Percentiles rank a stretch among this genome's conserved stretches.
Evolutionary conservation across 2,113 vertebrate species (phyloP).

Genomic region (Labeo catla): DNA sequence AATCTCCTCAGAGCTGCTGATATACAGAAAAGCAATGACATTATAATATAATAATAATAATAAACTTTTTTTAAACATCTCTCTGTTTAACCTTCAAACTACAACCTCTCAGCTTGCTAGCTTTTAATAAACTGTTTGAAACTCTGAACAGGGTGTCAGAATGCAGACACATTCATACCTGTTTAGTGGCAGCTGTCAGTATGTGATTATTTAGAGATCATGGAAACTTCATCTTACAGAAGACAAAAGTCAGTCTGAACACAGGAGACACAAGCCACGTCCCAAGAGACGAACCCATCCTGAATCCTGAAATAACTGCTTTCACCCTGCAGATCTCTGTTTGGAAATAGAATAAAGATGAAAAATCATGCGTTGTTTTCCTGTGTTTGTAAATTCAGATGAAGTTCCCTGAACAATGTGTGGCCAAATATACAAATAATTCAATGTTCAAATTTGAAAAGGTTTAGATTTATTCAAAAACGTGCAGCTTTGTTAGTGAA

Average conservation of each 20-base stretch:
- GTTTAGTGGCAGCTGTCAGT: neutral
- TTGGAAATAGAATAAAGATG: neutral
- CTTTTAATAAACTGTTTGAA: too few species aligned
- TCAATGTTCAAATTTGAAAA: neutral
- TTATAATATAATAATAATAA: too few species aligned
- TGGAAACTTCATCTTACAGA: neutral
- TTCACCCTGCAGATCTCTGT: neutral
- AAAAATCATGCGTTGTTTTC: neutral
- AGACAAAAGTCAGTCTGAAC: neutral
- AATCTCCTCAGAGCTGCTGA: neutral
- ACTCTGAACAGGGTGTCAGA: too few species aligned
- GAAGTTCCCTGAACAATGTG: neutral
- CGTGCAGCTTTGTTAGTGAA: neutral
- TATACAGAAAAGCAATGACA: neutral
- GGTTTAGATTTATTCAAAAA: neutral
- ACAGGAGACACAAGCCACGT: neutral
- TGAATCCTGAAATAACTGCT: conserved; percentile 1
- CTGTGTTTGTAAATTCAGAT: neutral
- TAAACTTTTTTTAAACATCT: too few species aligned
- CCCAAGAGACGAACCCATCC: neutral
- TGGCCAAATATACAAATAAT: neutral
- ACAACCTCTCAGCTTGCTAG: too few species aligned
- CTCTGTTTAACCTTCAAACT: too few species aligned
- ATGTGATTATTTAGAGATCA: neutral
- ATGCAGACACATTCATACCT: neutral